Percentiles rank a stretch among this genome's conserved stretches.
Conservation (phyloP, 2,888 invertebrate species). For the Cheiracanthium punctorium region DNA sequence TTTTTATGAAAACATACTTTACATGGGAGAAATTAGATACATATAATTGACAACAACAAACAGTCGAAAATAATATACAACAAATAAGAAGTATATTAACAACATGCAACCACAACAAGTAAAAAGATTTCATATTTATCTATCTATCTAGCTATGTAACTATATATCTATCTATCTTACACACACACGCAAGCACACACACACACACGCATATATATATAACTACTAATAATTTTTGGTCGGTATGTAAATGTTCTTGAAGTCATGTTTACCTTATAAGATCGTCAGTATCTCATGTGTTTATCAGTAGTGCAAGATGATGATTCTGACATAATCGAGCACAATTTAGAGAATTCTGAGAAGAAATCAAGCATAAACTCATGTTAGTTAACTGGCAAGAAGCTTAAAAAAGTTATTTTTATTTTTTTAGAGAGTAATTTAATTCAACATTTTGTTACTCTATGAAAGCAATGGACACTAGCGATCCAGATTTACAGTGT, state of each 20-base stretch:
- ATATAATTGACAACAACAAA: conserved; percentile 11
- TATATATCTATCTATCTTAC: neutral
- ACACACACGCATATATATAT: neutral
- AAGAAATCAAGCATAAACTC: too few species aligned
- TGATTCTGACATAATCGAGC: too few species aligned
- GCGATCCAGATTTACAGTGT: too few species aligned
- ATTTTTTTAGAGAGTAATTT: too few species aligned
- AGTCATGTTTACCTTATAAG: neutral
- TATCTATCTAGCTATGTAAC: neutral
- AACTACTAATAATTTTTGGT: conserved; percentile 3
- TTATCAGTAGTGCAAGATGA: too few species aligned
- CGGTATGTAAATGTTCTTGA: neutral
- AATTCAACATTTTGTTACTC: too few species aligned
- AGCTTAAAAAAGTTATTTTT: too few species aligned
- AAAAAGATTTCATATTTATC: conserved; percentile 6
- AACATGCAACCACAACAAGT: conserved; percentile 24
- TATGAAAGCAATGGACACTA: too few species aligned
- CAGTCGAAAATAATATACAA: neutral
- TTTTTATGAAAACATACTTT: conserved; percentile 10
- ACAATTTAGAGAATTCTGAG: too few species aligned
- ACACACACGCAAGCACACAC: neutral
- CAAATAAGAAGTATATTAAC: conserved; percentile 4
- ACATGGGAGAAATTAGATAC: conserved; percentile 38
- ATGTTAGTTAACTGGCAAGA: too few species aligned
- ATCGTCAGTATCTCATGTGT: too few species aligned